A percentile compares a stretch with the other conserved stretches of the same genome.
phyloP scores from a whole-genome alignment of 2,797 vertebrate genomes.

The Eulemur mongoz region DNA sequence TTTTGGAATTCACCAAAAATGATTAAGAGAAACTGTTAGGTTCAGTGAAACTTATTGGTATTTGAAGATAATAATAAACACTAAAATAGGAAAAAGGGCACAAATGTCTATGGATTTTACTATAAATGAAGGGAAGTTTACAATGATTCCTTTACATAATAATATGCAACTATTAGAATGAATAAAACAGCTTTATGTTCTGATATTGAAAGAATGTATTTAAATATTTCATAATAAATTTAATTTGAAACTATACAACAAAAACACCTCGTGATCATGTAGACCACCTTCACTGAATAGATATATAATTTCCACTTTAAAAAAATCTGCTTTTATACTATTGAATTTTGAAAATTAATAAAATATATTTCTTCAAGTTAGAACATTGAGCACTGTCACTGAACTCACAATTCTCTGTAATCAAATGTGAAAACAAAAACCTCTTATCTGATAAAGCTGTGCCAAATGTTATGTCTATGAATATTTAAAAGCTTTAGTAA shows the following conservation, averaged over 20 bases:
- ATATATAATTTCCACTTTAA: not conserved
- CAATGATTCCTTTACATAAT: not conserved
- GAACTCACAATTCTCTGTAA: not conserved
- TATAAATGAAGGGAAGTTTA: not conserved
- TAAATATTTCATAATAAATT: slow-evolving; percentile 27
- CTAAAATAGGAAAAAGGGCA: not conserved
- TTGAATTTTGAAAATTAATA: not conserved
- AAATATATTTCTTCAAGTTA: not conserved
- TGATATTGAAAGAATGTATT: not conserved
- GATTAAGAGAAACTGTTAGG: not conserved
- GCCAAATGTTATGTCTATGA: not conserved
- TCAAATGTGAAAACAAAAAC: not conserved
- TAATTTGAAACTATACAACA: not conserved
- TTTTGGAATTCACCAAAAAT: not conserved
- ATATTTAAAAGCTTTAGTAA: not conserved
- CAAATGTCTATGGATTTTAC: not conserved
- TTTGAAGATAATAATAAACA: not conserved
- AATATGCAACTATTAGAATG: not conserved
- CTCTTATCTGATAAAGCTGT: not conserved
- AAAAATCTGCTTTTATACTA: not conserved
- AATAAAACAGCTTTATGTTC: not conserved
- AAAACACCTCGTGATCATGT: not conserved
- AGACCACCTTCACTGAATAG: not conserved
- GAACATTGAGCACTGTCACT: not conserved
- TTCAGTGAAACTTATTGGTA: too few species aligned